These are phyloP conservation scores for Diacarnus erythraeanus DNA, from an alignment of 37 sponge, comb jelly and placozoan genomes.

Conservation along the genomic window DNA sequence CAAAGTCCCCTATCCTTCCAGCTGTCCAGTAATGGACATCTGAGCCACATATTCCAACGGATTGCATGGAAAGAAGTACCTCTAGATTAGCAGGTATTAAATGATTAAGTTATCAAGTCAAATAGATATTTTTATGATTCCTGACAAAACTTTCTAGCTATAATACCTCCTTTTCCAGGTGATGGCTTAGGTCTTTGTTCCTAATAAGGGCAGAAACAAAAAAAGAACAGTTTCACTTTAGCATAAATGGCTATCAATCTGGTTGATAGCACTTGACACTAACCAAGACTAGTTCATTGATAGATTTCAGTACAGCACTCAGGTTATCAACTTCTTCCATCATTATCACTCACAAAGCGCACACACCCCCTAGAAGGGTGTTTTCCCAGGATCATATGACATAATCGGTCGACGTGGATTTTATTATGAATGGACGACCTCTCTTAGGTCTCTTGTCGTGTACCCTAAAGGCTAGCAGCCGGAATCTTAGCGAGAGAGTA, in stretches of 20 bases:
- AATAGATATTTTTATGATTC: background rate
- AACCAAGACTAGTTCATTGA: conserved; percentile 64
- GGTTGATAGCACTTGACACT: too few relatives aligned
- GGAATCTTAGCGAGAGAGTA: too few relatives aligned
- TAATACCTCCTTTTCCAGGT: conserved; percentile 58
- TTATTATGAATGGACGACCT: too few relatives aligned
- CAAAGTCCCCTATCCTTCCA: conserved; percentile 94
- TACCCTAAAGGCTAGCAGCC: too few relatives aligned
- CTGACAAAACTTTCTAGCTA: background rate
- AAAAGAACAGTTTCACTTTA: background rate
- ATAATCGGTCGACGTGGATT: background rate
- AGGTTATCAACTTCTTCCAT: conserved; percentile 13
- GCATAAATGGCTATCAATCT: background rate
- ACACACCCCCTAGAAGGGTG: background rate
- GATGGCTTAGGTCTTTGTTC: conserved; percentile 68
- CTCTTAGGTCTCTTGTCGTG: too few relatives aligned
- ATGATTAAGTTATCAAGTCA: background rate
- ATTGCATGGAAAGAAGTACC: conserved; percentile 82
- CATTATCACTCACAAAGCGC: background rate
- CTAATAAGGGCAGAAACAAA: conserved; percentile 24
- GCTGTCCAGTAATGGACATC: conserved; percentile 95
- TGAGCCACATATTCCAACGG: conserved; percentile 97
- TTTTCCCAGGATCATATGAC: background rate
- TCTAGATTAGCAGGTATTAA: conserved; percentile 40
- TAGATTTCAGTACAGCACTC: conserved; percentile 39